Percentiles rank a stretch among this genome's conserved stretches.
phyloP scores from a whole-genome alignment of 2,797 vertebrate species.

The Enteromius argenteus region DNA sequence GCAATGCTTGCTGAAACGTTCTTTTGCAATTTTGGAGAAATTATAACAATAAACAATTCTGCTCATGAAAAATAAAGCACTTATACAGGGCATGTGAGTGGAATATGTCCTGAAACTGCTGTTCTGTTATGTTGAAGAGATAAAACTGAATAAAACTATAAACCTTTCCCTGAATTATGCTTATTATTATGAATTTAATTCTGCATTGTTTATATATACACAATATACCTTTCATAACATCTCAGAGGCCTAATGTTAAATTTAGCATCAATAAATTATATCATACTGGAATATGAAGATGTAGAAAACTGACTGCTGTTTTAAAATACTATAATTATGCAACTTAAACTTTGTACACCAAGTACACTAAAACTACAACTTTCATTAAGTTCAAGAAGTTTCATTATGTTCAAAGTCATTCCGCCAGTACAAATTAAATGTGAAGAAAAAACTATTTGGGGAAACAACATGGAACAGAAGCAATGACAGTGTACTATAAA shows the following conservation, averaged over 20 bases:
- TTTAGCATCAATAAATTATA: neutral
- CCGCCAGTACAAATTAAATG: constrained; percentile 42
- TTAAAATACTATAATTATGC: constrained; percentile 8
- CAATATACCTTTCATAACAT: neutral
- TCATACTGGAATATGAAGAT: neutral
- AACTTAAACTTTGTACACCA: neutral
- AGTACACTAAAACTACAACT: neutral
- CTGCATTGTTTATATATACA: neutral
- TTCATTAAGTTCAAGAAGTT: constrained; percentile 18
- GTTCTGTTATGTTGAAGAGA: constrained; percentile 6
- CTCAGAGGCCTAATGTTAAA: neutral
- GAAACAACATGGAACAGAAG: constrained; percentile 41
- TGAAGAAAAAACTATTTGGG: constrained; percentile 36
- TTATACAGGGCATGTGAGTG: constrained; percentile 1
- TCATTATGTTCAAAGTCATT: constrained; percentile 50
- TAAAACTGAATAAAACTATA: constrained; percentile 43
- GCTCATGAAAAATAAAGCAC: constrained; percentile 22
- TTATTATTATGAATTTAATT: neutral
- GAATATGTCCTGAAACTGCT: constrained; percentile 18
- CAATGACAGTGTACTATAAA: constrained; percentile 50
- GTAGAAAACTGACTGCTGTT: neutral
- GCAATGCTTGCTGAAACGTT: neutral
- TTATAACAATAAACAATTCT: neutral
- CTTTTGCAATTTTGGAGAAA: neutral
- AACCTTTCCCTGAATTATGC: constrained; percentile 7